phyloP scores from a whole-genome alignment of 1,140 invertebrate genomes.

The Drosophila santomea region DNA sequence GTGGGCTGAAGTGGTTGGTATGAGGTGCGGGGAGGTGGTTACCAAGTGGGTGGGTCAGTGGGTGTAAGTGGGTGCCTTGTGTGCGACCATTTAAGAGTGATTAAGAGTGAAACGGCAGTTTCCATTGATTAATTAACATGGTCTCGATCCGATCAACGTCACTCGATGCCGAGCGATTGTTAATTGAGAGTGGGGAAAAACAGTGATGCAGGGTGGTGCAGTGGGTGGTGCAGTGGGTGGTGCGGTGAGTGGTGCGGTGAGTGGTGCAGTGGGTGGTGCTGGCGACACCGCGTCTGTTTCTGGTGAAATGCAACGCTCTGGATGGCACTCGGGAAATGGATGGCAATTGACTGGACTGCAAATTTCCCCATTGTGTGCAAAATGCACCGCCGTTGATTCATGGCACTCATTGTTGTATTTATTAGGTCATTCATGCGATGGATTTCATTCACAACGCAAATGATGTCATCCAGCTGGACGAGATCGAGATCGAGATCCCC shows the following conservation, averaged over 20 bases:
- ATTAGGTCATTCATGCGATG: slow-evolving; percentile 81
- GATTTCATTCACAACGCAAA: slow-evolving; percentile 69
- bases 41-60: slow-evolving; percentile 12
- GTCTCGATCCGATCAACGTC: slow-evolving; percentile 25
- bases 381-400: slow-evolving; percentile 59
- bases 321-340: neutral
- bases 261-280: slow-evolving; percentile 24
- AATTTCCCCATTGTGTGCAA: slow-evolving; percentile 30
- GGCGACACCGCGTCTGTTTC: slow-evolving; percentile 79
- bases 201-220: neutral
- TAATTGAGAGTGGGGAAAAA: slow-evolving; percentile 31
- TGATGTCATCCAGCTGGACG: slow-evolving; percentile 60
- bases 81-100: slow-evolving; percentile 49
- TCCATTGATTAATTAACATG: slow-evolving; percentile 57
- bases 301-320: slow-evolving; percentile 62
- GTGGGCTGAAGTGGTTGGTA: neutral
- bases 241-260: neutral
- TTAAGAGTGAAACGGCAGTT: slow-evolving; percentile 56
- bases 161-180: slow-evolving; percentile 39
- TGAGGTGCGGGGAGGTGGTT: neutral
- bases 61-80: slow-evolving; percentile 4
- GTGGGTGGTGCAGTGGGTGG: neutral
- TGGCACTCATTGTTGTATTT: slow-evolving; percentile 60
- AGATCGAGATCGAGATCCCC: slow-evolving; percentile 23
- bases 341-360: slow-evolving; percentile 12